Evolutionary conservation across 2,888 invertebrate genomes (phyloP), one percentile per base, ranked within the genome.

Genomic region (Lepas anatifera): DNA sequence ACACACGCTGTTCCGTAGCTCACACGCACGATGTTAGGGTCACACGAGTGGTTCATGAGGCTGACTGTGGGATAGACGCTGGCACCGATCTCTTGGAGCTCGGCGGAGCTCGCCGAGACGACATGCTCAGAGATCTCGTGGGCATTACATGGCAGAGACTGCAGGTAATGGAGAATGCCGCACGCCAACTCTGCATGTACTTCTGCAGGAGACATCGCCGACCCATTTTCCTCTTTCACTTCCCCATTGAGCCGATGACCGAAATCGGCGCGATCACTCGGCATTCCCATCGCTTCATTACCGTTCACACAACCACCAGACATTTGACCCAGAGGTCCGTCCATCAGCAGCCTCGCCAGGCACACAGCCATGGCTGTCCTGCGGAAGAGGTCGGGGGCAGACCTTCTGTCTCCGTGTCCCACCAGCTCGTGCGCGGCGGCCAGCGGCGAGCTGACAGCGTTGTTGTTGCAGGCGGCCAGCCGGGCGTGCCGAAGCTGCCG

Each of bases 1-100:
- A 77, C 72, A 71, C 77, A 78, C 18, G 70, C 50, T 37, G 73
- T 75, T 4, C 78, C 78, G 27, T 73, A 67, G 39, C 76, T 77
- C 73, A 81, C 81, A 11, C 83, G 78, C 25, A 80, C 78, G 8
- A 81, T 76, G 72, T 83, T 83, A 3, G 81, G 81, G 74, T 78
- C 79, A 73, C 83, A 83, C 68, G 80, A 77, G 74, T 83, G 83
- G 77, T 83, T 83, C n/a, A 78, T 77, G 41, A 82, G 78, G 74
- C 81, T 81, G 71, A 83, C 79, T 1, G 81, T 79, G 0, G 81
- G 78, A 71, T 82, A 83, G 71, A 81, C 79, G 2, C 81, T 82
- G 16, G 82, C 83, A 2, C 83, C 83, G 16, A 83, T 73, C 72
- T 77, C 76, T 7, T 69, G 48, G 39, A 66, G 39, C 8, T 77